Conservation (phyloP, 2,113 vertebrate genomes). For the Symphodus melops region DNA sequence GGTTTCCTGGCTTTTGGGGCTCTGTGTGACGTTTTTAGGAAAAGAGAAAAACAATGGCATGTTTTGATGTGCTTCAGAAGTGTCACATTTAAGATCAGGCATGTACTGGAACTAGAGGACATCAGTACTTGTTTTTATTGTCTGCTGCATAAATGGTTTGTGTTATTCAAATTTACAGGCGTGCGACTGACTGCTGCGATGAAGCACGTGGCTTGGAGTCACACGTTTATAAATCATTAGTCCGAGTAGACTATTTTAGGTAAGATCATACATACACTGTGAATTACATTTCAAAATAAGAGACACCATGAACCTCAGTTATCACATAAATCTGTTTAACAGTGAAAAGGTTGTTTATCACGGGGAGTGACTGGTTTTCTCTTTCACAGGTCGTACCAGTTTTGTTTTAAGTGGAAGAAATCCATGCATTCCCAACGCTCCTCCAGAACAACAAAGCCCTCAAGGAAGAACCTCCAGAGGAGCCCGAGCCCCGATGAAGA, state of each 20-base stretch:
- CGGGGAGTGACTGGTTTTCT: background rate
- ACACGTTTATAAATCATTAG: background rate
- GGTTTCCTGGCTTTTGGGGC: too few relatives aligned
- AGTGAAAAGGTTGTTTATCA: background rate
- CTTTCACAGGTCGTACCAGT: constrained; percentile 52
- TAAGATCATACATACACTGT: background rate
- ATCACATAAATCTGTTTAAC: background rate
- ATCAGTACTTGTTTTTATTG: too few relatives aligned
- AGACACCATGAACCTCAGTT: background rate
- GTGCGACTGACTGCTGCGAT: background rate
- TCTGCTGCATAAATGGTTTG: background rate
- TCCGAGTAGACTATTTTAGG: constrained; percentile 55
- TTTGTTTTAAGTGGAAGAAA: constrained; percentile 27
- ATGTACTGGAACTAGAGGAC: too few relatives aligned
- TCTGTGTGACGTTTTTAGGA: too few relatives aligned
- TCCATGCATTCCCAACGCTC: constrained; percentile 34
- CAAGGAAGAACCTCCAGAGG: constrained; percentile 1
- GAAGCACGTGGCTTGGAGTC: constrained; percentile 15
- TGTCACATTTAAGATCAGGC: too few relatives aligned
- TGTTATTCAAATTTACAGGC: constrained; percentile 25
- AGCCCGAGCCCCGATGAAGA: constrained; percentile 10
- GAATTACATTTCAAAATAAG: background rate
- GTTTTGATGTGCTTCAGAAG: too few relatives aligned
- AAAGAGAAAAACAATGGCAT: too few relatives aligned
- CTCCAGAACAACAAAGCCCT: constrained; percentile 4